phyloP scores from a whole-genome alignment of 1,140 invertebrate genomes.

The Cydia pomonella region DNA sequence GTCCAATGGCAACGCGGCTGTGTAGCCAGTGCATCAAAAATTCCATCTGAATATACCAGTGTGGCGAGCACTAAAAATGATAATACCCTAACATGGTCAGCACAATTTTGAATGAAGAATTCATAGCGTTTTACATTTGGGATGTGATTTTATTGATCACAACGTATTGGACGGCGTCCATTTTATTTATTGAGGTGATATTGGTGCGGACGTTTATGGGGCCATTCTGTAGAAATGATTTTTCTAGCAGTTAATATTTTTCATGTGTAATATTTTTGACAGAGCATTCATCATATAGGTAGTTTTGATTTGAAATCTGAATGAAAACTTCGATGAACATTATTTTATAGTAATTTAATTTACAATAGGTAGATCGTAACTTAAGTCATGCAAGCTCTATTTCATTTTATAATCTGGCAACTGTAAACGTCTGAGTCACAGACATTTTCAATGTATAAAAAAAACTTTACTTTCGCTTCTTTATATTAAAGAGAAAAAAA shows the following conservation, averaged over 20 bases:
- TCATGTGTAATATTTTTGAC: background rate
- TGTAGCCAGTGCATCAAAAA: slow-evolving; percentile 80
- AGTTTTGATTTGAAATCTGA: too few species aligned
- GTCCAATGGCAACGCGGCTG: slow-evolving; percentile 71
- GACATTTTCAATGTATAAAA: too few species aligned
- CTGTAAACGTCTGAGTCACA: too few species aligned
- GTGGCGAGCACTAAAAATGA: slow-evolving; percentile 80
- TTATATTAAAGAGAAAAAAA: too few species aligned
- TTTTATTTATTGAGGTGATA: slow-evolving; percentile 71
- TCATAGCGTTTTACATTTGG: slow-evolving; percentile 74
- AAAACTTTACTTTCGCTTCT: too few species aligned
- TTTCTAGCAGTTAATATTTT: slow-evolving; percentile 33
- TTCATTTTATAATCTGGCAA: too few species aligned
- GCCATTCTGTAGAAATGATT: slow-evolving; percentile 55
- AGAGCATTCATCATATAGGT: too few species aligned
- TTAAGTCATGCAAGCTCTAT: too few species aligned
- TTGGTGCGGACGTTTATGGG: slow-evolving; percentile 36
- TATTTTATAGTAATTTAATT: too few species aligned
- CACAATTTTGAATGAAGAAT: slow-evolving; percentile 79
- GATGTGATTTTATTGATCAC: slow-evolving; percentile 74
- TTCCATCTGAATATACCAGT: slow-evolving; percentile 79
- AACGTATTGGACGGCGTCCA: slow-evolving; percentile 62
- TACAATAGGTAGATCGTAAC: too few species aligned
- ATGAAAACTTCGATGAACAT: too few species aligned
- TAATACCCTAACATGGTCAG: slow-evolving; percentile 75